phyloP scores from a whole-genome alignment of 2,888 invertebrate genomes.

The Tyria jacobaeae region DNA sequence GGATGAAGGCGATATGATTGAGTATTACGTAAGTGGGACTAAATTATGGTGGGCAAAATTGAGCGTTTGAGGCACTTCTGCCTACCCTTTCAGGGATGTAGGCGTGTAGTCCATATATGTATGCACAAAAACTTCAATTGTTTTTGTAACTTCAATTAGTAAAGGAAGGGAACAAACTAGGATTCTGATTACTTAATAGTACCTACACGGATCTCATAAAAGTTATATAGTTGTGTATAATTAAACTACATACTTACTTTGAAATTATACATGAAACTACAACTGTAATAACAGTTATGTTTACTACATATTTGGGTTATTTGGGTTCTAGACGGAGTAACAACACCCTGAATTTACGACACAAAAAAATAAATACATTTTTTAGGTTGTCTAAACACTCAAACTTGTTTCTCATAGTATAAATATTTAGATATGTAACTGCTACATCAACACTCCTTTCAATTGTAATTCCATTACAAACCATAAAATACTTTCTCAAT shows the following conservation, averaged over 20 bases:
- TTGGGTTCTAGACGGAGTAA: neutral
- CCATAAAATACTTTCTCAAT: conserved; percentile 1
- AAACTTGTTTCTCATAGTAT: neutral
- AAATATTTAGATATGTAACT: neutral
- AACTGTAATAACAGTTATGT: conserved; percentile 3
- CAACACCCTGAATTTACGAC: neutral
- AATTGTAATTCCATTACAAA: neutral
- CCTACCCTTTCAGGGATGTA: too few relatives aligned
- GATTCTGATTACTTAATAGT: too few relatives aligned
- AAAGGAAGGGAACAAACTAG: neutral
- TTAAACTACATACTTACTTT: neutral
- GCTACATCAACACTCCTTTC: too few relatives aligned
- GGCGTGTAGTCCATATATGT: too few relatives aligned
- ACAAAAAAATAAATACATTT: neutral
- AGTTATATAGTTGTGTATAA: neutral
- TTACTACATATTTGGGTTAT: conserved; percentile 11
- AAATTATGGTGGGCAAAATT: too few relatives aligned
- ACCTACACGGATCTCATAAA: neutral
- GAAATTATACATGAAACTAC: neutral
- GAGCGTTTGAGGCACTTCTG: too few relatives aligned
- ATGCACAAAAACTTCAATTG: neutral
- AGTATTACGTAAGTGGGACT: too few relatives aligned
- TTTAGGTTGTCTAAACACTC: neutral
- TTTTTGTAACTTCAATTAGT: neutral
- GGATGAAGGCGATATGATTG: too few relatives aligned